phyloP scores from a whole-genome alignment of 1,140 invertebrate genomes.

The Tetramorium alpestre region DNA sequence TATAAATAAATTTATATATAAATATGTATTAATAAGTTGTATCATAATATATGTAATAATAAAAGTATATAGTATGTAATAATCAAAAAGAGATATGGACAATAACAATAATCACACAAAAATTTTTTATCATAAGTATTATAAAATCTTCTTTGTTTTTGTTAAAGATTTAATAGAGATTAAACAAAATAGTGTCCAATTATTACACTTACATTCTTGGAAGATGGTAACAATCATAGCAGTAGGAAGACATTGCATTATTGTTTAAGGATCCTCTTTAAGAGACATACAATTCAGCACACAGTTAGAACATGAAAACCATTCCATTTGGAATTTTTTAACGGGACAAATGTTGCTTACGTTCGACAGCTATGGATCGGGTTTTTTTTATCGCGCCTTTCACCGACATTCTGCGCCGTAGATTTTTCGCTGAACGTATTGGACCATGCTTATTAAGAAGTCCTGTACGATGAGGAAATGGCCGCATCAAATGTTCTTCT shows the following conservation, averaged over 20 bases:
- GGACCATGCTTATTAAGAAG: constrained; percentile 86
- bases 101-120: not conserved
- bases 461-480: constrained; percentile 90
- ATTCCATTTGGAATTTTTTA: constrained; percentile 17
- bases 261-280: constrained; percentile 70
- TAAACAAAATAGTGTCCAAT: constrained; percentile 31
- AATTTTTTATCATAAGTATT: not conserved
- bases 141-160: not conserved
- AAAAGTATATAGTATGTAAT: not conserved
- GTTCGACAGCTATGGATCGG: constrained; percentile 93
- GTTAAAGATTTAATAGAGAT: constrained; percentile 19
- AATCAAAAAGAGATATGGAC: not conserved
- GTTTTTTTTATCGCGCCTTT: constrained; percentile 95
- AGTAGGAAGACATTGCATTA: constrained; percentile 76
- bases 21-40: not conserved
- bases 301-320: constrained; percentile 61
- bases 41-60: not conserved
- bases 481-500: constrained; percentile 94
- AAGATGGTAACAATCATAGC: constrained; percentile 71
- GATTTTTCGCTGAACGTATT: constrained; percentile 85
- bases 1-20: not conserved
- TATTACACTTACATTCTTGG: constrained; percentile 80
- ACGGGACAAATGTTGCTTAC: constrained; percentile 85
- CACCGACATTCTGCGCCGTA: constrained; percentile 92
- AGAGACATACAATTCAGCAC: constrained; percentile 71